Evolutionary conservation across 2,797 vertebrate genomes (phyloP).

Genomic region (Poeciliopsis paucimaculata): DNA sequence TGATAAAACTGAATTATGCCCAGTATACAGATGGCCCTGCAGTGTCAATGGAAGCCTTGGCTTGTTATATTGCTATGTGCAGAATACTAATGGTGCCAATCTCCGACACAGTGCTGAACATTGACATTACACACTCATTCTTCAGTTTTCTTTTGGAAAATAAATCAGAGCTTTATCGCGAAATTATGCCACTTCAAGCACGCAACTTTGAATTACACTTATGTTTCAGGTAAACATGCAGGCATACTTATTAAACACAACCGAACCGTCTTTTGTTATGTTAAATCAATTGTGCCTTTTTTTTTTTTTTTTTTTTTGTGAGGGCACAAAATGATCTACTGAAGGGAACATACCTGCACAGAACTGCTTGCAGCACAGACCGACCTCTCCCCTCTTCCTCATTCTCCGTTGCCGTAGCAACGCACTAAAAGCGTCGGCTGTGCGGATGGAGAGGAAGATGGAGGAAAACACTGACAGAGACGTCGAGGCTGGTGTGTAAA

Average conservation of each 20-base stretch:
- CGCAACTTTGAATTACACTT: not conserved
- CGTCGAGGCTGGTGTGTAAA: conserved; percentile 84
- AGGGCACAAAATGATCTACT: not conserved
- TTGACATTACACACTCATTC: not conserved
- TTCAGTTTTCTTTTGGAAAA: not conserved
- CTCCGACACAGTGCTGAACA: not conserved
- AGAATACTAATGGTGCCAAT: conserved; percentile 20
- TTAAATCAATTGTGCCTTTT: not conserved
- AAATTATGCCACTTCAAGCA: not conserved
- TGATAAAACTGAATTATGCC: conserved; percentile 40
- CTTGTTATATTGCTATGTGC: conserved; percentile 3
- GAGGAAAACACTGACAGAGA: conserved; percentile 80
- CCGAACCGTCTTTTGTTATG: not conserved
- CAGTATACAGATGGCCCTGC: conserved; percentile 36
- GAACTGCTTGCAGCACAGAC: not conserved
- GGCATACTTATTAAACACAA: not conserved
- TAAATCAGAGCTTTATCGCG: not conserved
- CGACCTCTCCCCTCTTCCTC: conserved; percentile 23
- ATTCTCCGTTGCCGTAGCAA: conserved; percentile 80
- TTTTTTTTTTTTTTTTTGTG: not conserved
- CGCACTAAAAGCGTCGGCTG: conserved; percentile 75
- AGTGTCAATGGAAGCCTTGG: conserved; percentile 16
- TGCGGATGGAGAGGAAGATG: conserved; percentile 81
- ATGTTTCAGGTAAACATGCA: not conserved
- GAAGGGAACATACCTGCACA: not conserved